Evolutionary conservation across 2,797 vertebrate species (phyloP), one percentile per base, ranked within the genome.

Genomic region (Enteromius afrohamiltoni): DNA sequence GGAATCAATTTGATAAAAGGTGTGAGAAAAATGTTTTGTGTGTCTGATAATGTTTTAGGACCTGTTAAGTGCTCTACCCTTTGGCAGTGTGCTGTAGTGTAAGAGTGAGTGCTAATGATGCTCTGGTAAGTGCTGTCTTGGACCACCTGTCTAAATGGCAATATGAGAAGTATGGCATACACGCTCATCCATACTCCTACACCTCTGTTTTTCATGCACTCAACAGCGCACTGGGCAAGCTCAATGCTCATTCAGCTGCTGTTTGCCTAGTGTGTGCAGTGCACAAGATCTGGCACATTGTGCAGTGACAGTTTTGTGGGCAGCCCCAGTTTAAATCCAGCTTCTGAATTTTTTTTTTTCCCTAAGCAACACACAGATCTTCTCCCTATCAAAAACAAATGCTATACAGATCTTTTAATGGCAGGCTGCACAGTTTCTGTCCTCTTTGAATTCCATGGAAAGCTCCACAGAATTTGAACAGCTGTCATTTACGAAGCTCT

Each of bases 121-220:
- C 17, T 51, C 60, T 42, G 71, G 37, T 73, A 74, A 74, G 80
- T 74, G 71, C n/a, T 42, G n/a, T 64, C 26, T 64, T 13, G 5
- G 34, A 29, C 68, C 55, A 60, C 40, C 55, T 81, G 79, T 82
- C 47, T 83, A 21, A 83, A 53, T n/a, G 21, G 71, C 81, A 83
- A 76, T 53, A 45, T 76, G 34, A 76, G 62, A 83, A 55, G n/a
- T 75, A 42, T 83, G 81, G 23, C 23, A 31, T 45, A 8, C 40
- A 8, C n/a, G 26, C 29, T 64, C 45, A 11, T 47, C 42, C 53
- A 58, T 2, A 64, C 40, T 45, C 21, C n/a, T 60, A 42, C 40
- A 29, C 21, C 14, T 31, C 2, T 69, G 31, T 67, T 68, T 67
- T 67, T 37, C 21, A 53, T 49, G 19, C 26, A 47, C 45, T 37